phyloP scores from a whole-genome alignment of 1,140 invertebrate species.

The Trichoplusia ni region DNA sequence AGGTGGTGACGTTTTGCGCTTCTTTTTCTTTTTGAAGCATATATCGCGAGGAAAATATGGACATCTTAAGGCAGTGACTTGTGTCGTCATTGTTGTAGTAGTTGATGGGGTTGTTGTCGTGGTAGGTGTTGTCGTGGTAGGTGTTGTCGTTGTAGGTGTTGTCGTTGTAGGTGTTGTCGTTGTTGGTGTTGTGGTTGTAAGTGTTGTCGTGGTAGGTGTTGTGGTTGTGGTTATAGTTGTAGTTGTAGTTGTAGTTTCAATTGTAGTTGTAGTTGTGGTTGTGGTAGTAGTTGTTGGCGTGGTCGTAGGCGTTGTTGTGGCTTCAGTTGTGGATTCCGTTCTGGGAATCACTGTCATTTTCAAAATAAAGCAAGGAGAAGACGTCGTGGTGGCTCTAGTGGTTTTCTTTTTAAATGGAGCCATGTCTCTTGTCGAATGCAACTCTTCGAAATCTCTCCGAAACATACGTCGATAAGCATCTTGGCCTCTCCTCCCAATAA shows the following conservation, averaged over 20 bases:
- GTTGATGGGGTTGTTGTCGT: not conserved
- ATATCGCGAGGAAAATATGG: slow-evolving; percentile 11
- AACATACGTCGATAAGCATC: slow-evolving; percentile 42
- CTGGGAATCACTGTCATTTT: too few relatives aligned
- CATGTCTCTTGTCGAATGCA: slow-evolving; percentile 12
- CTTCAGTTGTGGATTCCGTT: too few relatives aligned
- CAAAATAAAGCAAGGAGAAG: slow-evolving; percentile 34
- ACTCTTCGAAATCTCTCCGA: slow-evolving; percentile 36
- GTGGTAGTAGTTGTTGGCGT: not conserved
- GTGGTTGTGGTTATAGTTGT: not conserved
- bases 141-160: not conserved
- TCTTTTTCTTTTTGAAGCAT: slow-evolving; percentile 12
- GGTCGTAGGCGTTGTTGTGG: not conserved
- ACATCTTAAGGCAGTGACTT: not conserved
- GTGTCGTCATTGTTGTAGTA: not conserved
- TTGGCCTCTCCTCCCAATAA: slow-evolving; percentile 42
- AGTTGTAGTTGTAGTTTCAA: not conserved
- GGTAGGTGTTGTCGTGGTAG: not conserved
- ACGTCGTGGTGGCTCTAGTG: slow-evolving; percentile 32
- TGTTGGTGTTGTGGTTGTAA: slow-evolving; percentile 7
- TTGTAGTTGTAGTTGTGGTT: not conserved
- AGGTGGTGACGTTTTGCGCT: not conserved
- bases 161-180: slow-evolving; percentile 10
- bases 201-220: not conserved
- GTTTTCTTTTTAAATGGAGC: slow-evolving; percentile 46